Conservation (phyloP, 1,140 invertebrate genomes). For the Vanessa atalanta region DNA sequence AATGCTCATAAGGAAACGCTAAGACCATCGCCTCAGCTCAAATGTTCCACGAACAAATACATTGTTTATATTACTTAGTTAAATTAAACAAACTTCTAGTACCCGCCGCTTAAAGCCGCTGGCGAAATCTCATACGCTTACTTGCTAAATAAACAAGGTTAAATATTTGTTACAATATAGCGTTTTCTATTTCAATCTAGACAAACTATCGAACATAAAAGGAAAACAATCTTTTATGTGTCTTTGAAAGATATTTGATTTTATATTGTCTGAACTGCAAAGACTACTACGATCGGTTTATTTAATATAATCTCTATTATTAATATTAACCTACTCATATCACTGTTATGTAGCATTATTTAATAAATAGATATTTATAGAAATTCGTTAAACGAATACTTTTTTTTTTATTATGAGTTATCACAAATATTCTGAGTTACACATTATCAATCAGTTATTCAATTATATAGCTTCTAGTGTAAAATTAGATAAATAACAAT, state of each 20-base stretch:
- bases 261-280: slow-evolving; percentile 1
- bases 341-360: too few species aligned
- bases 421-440: too few species aligned
- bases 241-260: slow-evolving; percentile 13
- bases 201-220: slow-evolving; percentile 24
- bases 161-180: slow-evolving; percentile 17
- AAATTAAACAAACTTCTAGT: slow-evolving; percentile 27
- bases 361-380: not conserved
- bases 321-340: not conserved
- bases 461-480: too few species aligned
- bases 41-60: slow-evolving; percentile 52
- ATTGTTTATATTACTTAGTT: slow-evolving; percentile 30
- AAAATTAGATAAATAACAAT: too few species aligned
- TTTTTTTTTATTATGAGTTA: too few species aligned
- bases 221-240: slow-evolving; percentile 20
- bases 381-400: not conserved
- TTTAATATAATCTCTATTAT: slow-evolving; percentile 3
- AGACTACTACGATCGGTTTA: not conserved
- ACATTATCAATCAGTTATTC: too few species aligned
- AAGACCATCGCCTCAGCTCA: slow-evolving; percentile 52
- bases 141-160: slow-evolving; percentile 22
- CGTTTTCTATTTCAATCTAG: slow-evolving; percentile 28
- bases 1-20: slow-evolving; percentile 64
- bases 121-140: slow-evolving; percentile 21
- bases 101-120: slow-evolving; percentile 14